Conservation (phyloP, 2,888 invertebrate genomes). For the Agrilus biguttatus region DNA sequence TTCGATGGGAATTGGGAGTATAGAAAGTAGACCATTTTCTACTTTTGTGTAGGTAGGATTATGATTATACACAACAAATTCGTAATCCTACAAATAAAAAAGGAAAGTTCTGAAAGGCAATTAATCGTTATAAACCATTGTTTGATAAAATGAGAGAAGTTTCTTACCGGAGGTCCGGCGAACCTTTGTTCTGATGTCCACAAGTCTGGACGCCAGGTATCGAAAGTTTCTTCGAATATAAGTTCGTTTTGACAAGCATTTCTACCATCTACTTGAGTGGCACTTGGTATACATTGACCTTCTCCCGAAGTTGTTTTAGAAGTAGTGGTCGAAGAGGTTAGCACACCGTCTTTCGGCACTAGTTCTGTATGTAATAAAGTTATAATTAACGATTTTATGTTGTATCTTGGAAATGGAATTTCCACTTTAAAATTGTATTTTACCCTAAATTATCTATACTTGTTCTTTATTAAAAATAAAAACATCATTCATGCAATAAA, state of each 20-base stretch:
- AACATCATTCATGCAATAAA: too few species aligned
- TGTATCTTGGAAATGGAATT: too few species aligned
- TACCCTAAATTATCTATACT: too few species aligned
- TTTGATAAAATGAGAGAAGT: neutral
- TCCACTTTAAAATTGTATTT: too few species aligned
- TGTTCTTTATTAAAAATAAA: too few species aligned
- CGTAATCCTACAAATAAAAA: conserved; percentile 41
- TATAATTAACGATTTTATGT: too few species aligned
- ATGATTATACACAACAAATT: conserved; percentile 52
- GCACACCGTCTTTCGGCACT: neutral
- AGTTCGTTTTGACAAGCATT: conserved; percentile 35
- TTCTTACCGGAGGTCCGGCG: conserved; percentile 3
- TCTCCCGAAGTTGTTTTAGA: neutral
- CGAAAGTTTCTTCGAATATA: conserved; percentile 45
- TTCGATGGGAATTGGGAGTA: conserved; percentile 44
- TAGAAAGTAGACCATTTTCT: conserved; percentile 38
- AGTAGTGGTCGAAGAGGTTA: conserved; percentile 14
- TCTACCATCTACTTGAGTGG: conserved; percentile 26
- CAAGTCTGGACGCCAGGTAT: conserved; percentile 12
- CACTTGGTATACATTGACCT: conserved; percentile 10
- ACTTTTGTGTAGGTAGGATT: conserved; percentile 39
- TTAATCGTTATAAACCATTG: neutral
- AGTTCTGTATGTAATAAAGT: neutral
- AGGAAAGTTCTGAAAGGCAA: neutral
- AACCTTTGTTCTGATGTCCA: conserved; percentile 5